A percentile compares a stretch with the other conserved stretches of the same genome.
Evolutionary conservation across 2,113 vertebrate genomes (phyloP).

Genomic region (Aptenodytes patagonicus): DNA sequence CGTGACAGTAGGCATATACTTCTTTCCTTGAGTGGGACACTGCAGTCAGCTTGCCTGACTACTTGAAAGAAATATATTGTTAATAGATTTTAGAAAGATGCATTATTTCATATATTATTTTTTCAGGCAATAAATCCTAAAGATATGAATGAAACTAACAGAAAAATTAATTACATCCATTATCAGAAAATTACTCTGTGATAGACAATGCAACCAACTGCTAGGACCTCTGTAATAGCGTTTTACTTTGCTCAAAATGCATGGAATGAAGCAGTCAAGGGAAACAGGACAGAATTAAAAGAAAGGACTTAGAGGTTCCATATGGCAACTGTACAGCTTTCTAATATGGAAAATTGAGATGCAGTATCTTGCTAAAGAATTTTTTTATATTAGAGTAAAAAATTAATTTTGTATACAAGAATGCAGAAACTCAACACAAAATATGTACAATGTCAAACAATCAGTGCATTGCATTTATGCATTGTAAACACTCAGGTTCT

Average conservation of each 20-base stretch:
- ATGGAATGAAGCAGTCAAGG: background rate
- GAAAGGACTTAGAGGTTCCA: background rate
- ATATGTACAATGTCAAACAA: background rate
- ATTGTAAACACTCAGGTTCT: background rate
- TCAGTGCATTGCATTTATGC: background rate
- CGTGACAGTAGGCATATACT: background rate
- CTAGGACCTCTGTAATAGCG: background rate
- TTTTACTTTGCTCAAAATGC: slow-evolving; percentile 6
- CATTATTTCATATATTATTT: slow-evolving; percentile 54
- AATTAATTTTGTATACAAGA: background rate
- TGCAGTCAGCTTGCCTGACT: background rate
- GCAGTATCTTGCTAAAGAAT: background rate
- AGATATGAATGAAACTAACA: background rate
- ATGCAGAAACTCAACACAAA: slow-evolving; percentile 13
- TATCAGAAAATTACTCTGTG: background rate
- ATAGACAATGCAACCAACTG: background rate
- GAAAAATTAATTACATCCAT: background rate
- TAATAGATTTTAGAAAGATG: slow-evolving; percentile 8
- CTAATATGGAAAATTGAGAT: background rate
- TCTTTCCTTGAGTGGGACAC: background rate
- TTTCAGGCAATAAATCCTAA: background rate
- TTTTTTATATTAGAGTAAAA: background rate
- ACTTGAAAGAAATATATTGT: background rate
- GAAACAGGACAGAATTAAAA: background rate
- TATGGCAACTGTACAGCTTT: background rate